A percentile compares a stretch with the other conserved stretches of the same genome.
These are phyloP conservation scores for Mycalesis mineus DNA, from an alignment of 2,888 invertebrate species.

Conservation along the genomic window DNA sequence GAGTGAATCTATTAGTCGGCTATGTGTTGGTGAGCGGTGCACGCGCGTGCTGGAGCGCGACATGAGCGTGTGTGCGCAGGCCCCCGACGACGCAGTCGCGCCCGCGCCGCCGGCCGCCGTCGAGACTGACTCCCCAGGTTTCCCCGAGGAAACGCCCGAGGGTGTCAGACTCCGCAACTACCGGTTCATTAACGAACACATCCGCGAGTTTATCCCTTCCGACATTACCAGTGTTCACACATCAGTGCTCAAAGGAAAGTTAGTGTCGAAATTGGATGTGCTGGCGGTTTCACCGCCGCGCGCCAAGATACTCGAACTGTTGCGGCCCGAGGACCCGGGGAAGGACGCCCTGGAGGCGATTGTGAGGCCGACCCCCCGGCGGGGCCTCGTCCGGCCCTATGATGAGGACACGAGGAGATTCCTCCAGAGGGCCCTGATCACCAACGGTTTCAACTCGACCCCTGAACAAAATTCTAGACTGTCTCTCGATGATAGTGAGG, in stretches of 20 bases:
- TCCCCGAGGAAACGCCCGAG: background rate
- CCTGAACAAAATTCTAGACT: constrained; percentile 39
- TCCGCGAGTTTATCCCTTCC: constrained; percentile 61
- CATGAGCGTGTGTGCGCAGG: constrained; percentile 43
- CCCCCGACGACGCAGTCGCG: constrained; percentile 29
- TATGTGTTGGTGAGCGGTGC: constrained; percentile 33
- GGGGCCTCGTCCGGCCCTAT: constrained; percentile 56
- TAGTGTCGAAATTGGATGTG: constrained; percentile 61
- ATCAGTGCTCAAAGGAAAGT: constrained; percentile 55
- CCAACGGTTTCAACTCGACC: constrained; percentile 25
- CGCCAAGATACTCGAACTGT: constrained; percentile 59
- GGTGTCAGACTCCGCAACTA: constrained; percentile 61
- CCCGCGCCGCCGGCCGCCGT: constrained; percentile 44
- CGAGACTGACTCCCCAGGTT: constrained; percentile 45
- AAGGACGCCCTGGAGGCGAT: constrained; percentile 65
- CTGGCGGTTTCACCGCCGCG: constrained; percentile 58
- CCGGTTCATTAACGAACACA: constrained; percentile 54
- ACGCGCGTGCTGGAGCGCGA: constrained; percentile 49
- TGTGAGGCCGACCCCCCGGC: constrained; percentile 60
- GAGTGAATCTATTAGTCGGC: background rate
- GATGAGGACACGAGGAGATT: constrained; percentile 67
- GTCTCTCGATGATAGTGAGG: constrained; percentile 13
- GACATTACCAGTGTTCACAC: constrained; percentile 40
- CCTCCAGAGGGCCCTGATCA: constrained; percentile 56
- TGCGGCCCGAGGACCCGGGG: constrained; percentile 63